Evolutionary conservation across 2,888 invertebrate species (phyloP).

Genomic region (Tetragonisca angustula): DNA sequence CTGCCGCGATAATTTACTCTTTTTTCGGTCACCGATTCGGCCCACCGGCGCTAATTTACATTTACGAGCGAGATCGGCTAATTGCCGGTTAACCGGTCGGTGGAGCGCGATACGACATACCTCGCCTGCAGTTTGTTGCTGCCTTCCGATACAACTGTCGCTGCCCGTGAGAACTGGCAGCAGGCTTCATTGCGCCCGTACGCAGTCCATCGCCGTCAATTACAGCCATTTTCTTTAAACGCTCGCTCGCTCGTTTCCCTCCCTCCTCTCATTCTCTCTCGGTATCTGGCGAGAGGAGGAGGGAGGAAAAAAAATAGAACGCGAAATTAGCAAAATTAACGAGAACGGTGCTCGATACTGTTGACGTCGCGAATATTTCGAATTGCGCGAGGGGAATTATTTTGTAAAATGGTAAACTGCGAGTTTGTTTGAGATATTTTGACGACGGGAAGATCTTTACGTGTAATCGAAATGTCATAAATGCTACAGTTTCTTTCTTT

Average conservation of each 20-base stretch:
- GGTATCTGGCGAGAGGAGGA: no score
- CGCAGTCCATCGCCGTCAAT: conserved; percentile 52
- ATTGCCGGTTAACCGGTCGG: conserved; percentile 84
- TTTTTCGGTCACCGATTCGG: conserved; percentile 80
- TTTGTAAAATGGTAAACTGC: neutral
- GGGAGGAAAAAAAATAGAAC: neutral
- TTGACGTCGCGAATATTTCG: neutral
- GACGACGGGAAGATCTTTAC: no score
- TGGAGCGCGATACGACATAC: conserved; percentile 77
- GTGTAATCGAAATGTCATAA: no score
- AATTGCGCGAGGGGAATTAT: neutral
- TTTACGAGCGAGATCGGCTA: conserved; percentile 83
- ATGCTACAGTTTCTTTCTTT: no score
- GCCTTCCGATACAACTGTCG: conserved; percentile 70
- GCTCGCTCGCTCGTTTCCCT: conserved; percentile 5
- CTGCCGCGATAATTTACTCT: conserved; percentile 81
- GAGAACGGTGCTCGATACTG: neutral
- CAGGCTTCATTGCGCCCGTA: conserved; percentile 40
- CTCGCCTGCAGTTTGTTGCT: conserved; percentile 69
- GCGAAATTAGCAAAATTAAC: conserved; percentile 7
- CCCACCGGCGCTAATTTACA: conserved; percentile 81
- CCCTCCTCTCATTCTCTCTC: neutral
- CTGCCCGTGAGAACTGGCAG: conserved; percentile 67
- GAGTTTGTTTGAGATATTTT: no score
- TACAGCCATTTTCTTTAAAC: conserved; percentile 59